Conservation (phyloP, 53 echinoderm and acorn worm genomes). For the Crossaster papposus region DNA sequence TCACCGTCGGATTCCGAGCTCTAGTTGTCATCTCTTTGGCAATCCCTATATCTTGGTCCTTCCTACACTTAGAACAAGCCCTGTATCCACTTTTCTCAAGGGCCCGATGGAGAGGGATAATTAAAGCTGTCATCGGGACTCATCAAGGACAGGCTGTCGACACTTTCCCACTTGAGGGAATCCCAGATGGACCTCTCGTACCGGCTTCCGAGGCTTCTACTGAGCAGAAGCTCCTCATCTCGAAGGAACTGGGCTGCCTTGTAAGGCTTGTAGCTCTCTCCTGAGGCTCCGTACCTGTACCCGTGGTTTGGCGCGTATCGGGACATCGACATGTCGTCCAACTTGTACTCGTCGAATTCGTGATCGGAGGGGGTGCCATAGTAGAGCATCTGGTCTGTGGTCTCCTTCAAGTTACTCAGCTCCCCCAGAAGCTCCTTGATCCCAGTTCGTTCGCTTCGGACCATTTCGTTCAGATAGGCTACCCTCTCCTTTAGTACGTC, state of each 20-base stretch:
- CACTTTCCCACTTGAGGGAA: slow-evolving; percentile 9
- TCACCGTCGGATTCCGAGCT: slow-evolving; percentile 17
- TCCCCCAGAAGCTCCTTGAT: slow-evolving; percentile 46
- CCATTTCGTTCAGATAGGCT: slow-evolving; percentile 38
- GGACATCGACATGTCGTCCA: not conserved
- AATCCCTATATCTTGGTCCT: not conserved
- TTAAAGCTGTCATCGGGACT: slow-evolving; percentile 18
- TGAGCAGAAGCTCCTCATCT: slow-evolving; percentile 23
- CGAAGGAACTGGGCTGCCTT: slow-evolving; percentile 2
- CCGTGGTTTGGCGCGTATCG: not conserved
- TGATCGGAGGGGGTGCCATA: slow-evolving; percentile 12
- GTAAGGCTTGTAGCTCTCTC: slow-evolving; percentile 1
- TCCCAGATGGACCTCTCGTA: slow-evolving; percentile 33
- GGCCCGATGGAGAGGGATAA: not conserved
- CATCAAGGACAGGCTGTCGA: not conserved
- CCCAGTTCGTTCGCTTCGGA: slow-evolving; percentile 58
- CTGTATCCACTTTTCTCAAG: not conserved
- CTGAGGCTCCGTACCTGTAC: slow-evolving; percentile 7
- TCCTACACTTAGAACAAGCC: not conserved
- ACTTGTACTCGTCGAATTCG: not conserved
- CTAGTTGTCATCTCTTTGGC: slow-evolving; percentile 16
- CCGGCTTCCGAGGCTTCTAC: slow-evolving; percentile 5
- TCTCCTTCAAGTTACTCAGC: slow-evolving; percentile 9
- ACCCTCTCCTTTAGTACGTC: slow-evolving; percentile 53
- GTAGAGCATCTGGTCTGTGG: slow-evolving; percentile 8